Evolutionary conservation across 1,140 invertebrate genomes (phyloP).

Genomic region (Zaprionus tsacasi): DNA sequence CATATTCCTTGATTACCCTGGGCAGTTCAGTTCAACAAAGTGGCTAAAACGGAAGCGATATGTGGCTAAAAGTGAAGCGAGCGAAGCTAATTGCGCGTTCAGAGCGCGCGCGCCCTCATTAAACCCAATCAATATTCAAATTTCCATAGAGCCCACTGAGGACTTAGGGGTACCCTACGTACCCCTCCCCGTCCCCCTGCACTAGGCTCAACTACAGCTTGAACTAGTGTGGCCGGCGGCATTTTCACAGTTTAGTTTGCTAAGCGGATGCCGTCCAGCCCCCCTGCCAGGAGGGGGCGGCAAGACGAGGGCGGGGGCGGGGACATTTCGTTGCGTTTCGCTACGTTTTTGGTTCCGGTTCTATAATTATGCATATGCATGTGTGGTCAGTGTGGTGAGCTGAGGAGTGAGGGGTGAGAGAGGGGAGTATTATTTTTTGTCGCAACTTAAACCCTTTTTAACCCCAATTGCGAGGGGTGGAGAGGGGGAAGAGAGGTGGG

Average conservation of each 20-base stretch:
- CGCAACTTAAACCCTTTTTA: conserved; percentile 80
- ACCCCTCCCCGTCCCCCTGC: neutral
- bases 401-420: neutral
- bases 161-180: neutral
- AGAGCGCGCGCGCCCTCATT: conserved; percentile 58
- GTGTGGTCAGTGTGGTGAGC: conserved; percentile 41
- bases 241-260: conserved; percentile 79
- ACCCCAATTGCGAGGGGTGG: conserved; percentile 56
- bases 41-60: conserved; percentile 21
- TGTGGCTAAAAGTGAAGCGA: neutral
- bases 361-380: conserved; percentile 81
- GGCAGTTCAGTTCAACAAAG: no score
- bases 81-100: conserved; percentile 66
- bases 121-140: conserved; percentile 81
- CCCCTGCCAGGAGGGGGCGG: neutral
- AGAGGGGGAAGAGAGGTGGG: neutral
- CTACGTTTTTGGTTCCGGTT: conserved; percentile 57
- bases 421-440: conserved; percentile 26
- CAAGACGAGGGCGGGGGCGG: neutral
- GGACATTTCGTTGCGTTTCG: conserved; percentile 13
- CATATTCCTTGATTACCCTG: no score
- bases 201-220: neutral
- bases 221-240: conserved; percentile 30
- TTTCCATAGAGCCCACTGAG: conserved; percentile 42
- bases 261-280: conserved; percentile 48